Conservation (phyloP, 2,888 invertebrate species). For the Hydriomena furcata region DNA sequence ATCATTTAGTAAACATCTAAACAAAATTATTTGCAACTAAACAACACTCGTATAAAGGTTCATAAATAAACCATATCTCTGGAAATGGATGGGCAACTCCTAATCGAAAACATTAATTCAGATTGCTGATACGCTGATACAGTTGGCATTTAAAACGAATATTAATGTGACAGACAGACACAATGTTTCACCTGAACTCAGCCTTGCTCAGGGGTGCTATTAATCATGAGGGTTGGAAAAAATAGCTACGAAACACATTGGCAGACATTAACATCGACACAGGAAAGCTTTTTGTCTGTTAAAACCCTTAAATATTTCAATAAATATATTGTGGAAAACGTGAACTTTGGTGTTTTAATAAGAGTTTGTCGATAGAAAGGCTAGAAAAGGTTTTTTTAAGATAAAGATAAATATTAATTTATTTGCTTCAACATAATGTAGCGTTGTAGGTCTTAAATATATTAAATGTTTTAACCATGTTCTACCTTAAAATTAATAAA, state of each 20-base stretch:
- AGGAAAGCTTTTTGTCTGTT: too few species aligned
- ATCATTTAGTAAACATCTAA: slow-evolving; percentile 10
- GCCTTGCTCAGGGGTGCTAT: slow-evolving; percentile 7
- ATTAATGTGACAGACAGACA: slow-evolving; percentile 19
- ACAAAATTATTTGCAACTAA: slow-evolving; percentile 13
- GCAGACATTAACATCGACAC: not conserved
- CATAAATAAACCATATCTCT: slow-evolving; percentile 9
- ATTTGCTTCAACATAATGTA: too few species aligned
- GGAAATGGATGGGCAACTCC: slow-evolving; percentile 13
- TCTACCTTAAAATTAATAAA: too few species aligned
- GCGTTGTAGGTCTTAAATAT: too few species aligned
- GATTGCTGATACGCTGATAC: slow-evolving; percentile 16
- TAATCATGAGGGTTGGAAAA: slow-evolving; percentile 8
- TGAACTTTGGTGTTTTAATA: too few species aligned
- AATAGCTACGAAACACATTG: slow-evolving; percentile 2
- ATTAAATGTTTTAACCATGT: too few species aligned
- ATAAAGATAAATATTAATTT: too few species aligned
- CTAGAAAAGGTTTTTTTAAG: too few species aligned
- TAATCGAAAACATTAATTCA: slow-evolving; percentile 24
- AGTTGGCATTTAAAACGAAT: slow-evolving; percentile 16
- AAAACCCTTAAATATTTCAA: too few species aligned
- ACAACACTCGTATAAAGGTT: slow-evolving; percentile 8
- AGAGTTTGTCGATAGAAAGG: too few species aligned
- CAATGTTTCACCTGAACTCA: slow-evolving; percentile 20
- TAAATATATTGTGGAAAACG: too few species aligned